phyloP scores from a whole-genome alignment of 2,113 vertebrate species.

The Cathartes aura region DNA sequence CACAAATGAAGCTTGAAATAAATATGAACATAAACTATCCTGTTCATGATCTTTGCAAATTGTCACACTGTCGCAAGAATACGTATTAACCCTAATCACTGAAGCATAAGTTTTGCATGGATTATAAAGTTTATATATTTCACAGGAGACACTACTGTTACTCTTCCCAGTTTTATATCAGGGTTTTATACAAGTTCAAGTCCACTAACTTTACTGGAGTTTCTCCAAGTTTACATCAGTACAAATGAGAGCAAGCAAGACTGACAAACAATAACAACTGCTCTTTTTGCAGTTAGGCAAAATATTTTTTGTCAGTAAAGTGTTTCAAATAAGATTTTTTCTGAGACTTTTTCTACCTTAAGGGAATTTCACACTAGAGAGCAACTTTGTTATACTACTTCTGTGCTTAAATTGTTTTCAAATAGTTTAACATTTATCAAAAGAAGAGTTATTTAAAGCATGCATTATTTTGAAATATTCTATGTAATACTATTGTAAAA shows the following conservation, averaged over 20 bases:
- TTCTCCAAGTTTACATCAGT: not conserved
- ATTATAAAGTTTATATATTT: constrained; percentile 31
- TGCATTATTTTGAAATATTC: not conserved
- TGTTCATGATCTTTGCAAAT: constrained; percentile 34
- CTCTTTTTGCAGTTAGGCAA: not conserved
- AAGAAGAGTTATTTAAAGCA: not conserved
- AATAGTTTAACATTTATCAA: not conserved
- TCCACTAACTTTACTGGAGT: not conserved
- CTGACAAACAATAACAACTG: not conserved
- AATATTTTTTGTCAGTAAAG: not conserved
- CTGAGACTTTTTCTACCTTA: not conserved
- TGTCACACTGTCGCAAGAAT: not conserved
- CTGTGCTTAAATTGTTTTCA: not conserved
- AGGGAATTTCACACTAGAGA: not conserved
- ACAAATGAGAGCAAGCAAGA: not conserved
- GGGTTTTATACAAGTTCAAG: constrained; percentile 2
- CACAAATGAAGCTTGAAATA: constrained; percentile 55
- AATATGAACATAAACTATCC: constrained; percentile 47
- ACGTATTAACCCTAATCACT: not conserved
- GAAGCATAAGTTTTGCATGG: constrained; percentile 13
- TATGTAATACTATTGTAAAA: not conserved
- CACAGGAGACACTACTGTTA: not conserved
- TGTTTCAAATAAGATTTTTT: not conserved
- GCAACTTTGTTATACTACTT: accelerated
- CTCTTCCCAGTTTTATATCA: not conserved